These are phyloP conservation scores for Mionectes macconnelli DNA, from an alignment of 2,113 vertebrate species.

Conservation along the genomic window DNA sequence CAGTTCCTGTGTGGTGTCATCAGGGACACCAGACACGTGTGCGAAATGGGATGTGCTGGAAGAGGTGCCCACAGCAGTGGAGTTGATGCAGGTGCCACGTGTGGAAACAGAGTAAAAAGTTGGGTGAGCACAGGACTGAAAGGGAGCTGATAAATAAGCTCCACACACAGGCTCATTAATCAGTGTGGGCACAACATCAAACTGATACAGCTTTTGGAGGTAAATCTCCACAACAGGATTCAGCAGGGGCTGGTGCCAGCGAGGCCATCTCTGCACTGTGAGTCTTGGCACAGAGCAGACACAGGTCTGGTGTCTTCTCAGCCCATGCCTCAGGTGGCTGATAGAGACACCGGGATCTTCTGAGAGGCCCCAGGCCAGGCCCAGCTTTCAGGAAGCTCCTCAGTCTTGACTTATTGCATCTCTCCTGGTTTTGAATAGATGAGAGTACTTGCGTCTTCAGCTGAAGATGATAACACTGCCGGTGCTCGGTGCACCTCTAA, in stretches of 20 bases:
- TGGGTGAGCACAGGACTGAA: background rate
- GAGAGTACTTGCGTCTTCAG: background rate
- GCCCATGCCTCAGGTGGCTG: background rate
- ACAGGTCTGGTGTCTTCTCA: background rate
- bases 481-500: background rate
- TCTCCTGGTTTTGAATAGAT: background rate
- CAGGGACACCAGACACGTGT: accelerated
- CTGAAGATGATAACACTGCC: background rate
- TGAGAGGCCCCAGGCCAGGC: background rate
- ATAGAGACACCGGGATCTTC: background rate
- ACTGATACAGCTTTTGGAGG: background rate
- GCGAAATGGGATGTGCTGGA: background rate
- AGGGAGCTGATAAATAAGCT: background rate
- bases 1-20: background rate
- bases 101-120: background rate
- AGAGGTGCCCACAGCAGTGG: background rate
- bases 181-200: background rate
- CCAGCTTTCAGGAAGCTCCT: background rate
- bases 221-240: background rate
- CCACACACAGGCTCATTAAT: background rate
- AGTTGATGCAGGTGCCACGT: accelerated
- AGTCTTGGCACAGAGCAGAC: background rate
- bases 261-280: background rate
- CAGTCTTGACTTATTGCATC: accelerated
- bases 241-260: background rate